These are phyloP conservation scores for Harlomillsia oculata DNA, from an alignment of 1,140 invertebrate genomes.

Conservation along the genomic window DNA sequence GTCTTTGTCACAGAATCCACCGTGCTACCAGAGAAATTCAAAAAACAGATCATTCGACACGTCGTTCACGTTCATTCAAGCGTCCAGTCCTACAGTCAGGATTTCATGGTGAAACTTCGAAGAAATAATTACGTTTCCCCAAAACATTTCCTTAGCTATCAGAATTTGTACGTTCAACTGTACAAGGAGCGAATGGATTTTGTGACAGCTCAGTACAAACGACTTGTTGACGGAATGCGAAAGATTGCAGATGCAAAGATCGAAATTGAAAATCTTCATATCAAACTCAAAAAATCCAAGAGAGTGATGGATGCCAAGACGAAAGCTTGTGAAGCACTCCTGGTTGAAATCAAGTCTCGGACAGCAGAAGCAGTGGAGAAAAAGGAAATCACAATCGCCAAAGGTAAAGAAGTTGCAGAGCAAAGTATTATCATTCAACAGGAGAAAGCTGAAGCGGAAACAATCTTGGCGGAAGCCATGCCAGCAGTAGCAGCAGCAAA, in stretches of 20 bases:
- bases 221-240: constrained; percentile 56
- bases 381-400: constrained; percentile 62
- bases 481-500: constrained; percentile 70
- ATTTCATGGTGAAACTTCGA: constrained; percentile 59
- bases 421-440: constrained; percentile 62
- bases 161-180: constrained; percentile 63
- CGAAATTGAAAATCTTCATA: constrained; percentile 60
- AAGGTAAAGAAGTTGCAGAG: constrained; percentile 66
- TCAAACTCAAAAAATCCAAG: constrained; percentile 62
- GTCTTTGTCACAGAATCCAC: constrained; percentile 51
- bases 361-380: constrained; percentile 59
- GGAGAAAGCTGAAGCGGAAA: constrained; percentile 73
- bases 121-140: constrained; percentile 78
- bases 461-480: constrained; percentile 62
- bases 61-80: constrained; percentile 71
- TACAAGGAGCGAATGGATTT: constrained; percentile 58
- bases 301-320: constrained; percentile 65
- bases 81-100: constrained; percentile 58
- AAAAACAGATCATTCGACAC: constrained; percentile 61
- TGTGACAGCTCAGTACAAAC: constrained; percentile 56
- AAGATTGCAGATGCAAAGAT: constrained; percentile 71
- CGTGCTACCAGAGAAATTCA: constrained; percentile 54
- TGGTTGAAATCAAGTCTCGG: constrained; percentile 50
- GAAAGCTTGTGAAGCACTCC: constrained; percentile 58
- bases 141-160: constrained; percentile 79